Evolutionary conservation across 2,797 vertebrate species (phyloP).

Genomic region (Crossoptilon crossoptilon): DNA sequence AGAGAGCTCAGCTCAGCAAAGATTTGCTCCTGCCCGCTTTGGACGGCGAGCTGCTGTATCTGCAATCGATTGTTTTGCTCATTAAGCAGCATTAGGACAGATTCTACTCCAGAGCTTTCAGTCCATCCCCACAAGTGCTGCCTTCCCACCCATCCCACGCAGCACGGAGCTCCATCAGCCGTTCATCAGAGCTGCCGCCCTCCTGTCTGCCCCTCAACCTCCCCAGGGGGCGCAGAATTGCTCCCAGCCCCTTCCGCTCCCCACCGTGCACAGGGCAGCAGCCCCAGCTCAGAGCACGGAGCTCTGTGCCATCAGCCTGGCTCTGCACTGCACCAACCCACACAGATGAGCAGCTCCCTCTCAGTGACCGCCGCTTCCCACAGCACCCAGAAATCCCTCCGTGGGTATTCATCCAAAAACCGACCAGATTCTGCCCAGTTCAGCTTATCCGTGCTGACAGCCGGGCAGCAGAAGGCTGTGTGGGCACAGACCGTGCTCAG

Average conservation of each 20-base stretch:
- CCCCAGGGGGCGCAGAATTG: too few species aligned
- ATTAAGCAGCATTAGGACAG: not conserved
- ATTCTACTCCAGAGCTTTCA: not conserved
- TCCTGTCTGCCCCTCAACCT: too few species aligned
- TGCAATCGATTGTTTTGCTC: not conserved
- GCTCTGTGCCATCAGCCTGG: too few species aligned
- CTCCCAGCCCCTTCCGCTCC: too few species aligned
- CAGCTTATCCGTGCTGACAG: conserved; percentile 53
- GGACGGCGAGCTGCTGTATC: not conserved
- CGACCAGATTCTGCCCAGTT: not conserved
- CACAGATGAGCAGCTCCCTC: not conserved
- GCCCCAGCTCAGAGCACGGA: not conserved
- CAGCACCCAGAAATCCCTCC: not conserved
- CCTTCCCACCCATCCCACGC: not conserved
- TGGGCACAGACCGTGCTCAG: conserved; percentile 35
- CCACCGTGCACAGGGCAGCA: not conserved
- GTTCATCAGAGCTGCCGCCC: too few species aligned
- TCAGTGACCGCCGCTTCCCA: not conserved
- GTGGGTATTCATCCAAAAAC: conserved; percentile 56
- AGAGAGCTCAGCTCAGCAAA: conserved; percentile 21
- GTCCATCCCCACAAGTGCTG: not conserved
- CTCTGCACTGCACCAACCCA: not conserved
- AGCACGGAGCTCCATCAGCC: too few species aligned
- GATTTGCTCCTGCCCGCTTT: rapidly evolving
- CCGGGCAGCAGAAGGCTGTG: conserved; percentile 37